Percentiles rank a stretch among this genome's conserved stretches.
These are phyloP conservation scores for Leptopterna dolabrata DNA, from an alignment of 2,888 invertebrate genomes.

Conservation along the genomic window DNA sequence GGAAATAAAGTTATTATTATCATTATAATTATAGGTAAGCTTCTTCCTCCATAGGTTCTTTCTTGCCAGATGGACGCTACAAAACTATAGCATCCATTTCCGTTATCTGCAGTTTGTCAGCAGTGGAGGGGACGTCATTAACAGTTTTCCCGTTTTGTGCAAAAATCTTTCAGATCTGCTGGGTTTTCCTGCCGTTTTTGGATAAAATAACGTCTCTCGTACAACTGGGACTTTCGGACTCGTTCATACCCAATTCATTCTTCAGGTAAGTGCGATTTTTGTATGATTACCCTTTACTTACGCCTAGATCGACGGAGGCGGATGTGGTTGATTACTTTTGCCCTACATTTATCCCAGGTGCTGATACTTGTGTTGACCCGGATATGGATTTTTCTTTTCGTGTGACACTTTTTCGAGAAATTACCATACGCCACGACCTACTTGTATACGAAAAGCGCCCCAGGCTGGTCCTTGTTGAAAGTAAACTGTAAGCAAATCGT, in stretches of 20 bases:
- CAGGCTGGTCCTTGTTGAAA: neutral
- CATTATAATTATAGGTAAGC: too few relatives aligned
- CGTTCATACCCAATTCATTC: neutral
- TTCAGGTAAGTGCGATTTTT: neutral
- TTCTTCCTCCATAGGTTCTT: too few relatives aligned
- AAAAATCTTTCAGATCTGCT: neutral
- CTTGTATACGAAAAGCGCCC: neutral
- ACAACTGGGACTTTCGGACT: neutral
- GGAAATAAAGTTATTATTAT: too few relatives aligned
- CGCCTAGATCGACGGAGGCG: neutral
- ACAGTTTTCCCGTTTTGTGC: neutral
- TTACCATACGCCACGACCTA: neutral
- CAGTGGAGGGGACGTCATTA: slow-evolving; percentile 5
- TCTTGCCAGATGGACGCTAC: too few relatives aligned
- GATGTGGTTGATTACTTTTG: slow-evolving; percentile 10
- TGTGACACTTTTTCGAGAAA: neutral
- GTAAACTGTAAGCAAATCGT: neutral
- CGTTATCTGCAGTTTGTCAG: slow-evolving; percentile 6
- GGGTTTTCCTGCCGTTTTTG: neutral
- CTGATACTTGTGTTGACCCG: neutral
- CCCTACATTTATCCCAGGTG: neutral
- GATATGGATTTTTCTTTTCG: neutral
- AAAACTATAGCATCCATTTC: neutral
- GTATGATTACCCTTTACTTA: neutral
- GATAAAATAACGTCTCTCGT: neutral